Percentiles rank a stretch among this genome's conserved stretches.
Evolutionary conservation across 1,140 invertebrate species (phyloP).

Genomic region (Papilio xuthus): DNA sequence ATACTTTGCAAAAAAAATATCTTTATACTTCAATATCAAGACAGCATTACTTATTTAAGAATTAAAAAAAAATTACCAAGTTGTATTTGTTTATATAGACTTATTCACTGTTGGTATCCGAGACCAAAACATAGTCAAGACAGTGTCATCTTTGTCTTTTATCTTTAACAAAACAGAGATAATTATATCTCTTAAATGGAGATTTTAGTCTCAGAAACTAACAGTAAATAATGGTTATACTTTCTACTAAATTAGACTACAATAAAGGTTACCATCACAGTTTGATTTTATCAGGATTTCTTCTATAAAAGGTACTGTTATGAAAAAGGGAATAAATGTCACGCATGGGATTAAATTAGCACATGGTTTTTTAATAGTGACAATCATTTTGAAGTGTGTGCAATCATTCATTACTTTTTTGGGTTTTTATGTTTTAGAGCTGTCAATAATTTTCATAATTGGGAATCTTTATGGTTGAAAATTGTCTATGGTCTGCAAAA

Average conservation of each 20-base stretch:
- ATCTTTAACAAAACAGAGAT: too few species aligned
- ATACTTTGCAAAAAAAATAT: not conserved
- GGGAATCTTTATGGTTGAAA: not conserved
- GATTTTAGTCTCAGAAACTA: too few species aligned
- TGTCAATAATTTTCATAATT: slow-evolving; percentile 1
- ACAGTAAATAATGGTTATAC: too few species aligned
- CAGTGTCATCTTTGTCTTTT: too few species aligned
- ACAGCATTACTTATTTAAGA: not conserved
- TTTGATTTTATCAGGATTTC: not conserved
- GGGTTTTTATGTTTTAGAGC: not conserved
- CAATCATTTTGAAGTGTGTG: not conserved
- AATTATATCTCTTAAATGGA: too few species aligned
- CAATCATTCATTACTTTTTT: not conserved
- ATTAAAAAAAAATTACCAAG: too few species aligned
- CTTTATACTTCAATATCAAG: not conserved
- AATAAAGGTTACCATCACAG: slow-evolving; percentile 8
- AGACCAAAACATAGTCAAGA: too few species aligned
- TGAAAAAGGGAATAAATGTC: not conserved
- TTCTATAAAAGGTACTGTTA: slow-evolving; percentile 1
- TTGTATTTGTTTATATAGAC: too few species aligned
- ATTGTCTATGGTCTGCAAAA: not conserved
- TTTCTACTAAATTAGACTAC: too few species aligned
- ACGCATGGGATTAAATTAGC: slow-evolving; percentile 2
- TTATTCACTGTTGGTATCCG: too few species aligned
- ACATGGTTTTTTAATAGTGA: slow-evolving; percentile 1